Evolutionary conservation across 2,797 vertebrate species (phyloP), one percentile per base, ranked within the genome.

Genomic region (Lepilemur ruficaudatus): DNA sequence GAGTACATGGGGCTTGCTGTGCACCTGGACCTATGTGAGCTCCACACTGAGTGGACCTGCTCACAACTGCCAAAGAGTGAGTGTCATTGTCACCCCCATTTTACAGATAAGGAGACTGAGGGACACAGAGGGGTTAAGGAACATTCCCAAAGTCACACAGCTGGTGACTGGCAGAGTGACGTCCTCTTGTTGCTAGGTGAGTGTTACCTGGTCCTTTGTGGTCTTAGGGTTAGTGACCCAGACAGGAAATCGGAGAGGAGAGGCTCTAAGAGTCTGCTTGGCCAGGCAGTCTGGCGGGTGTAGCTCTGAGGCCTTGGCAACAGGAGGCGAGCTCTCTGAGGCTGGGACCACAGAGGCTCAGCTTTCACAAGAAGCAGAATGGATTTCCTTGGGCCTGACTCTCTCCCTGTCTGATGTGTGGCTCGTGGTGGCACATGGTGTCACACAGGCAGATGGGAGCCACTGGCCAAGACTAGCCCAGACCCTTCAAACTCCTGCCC

Each of bases 401-500:
- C 32, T 63, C 25, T 12, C 0, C 50, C 46, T 46, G 7, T 67
- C 67, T 35, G 10, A n/a, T 0, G 9, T 5, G 20, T 13, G 11
- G n/a, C 65, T 69, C 9, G 9, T 35, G 70, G 70, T 14, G 30
- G 13, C 28, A 38, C 4, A 0, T 2, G 52, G 23, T 7, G 4
- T 38, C 69, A 18, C n/a, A 1, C 5, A 50, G 22, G 79, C 14
- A 12, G 59, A 83, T 7, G 0, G 0, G 32, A 70, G n/a, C 50
- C 89, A 46, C 41, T 12, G 0, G 25, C 43, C 17, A 8, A 17
- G 38, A 69, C 18, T 2, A 63, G 12, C 9, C 11, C 32, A 78
- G 63, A 83, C 6, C 14, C 52, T 57, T 67, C 0, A 0, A 32
- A 1, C 4, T 38, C 35, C 6, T 2, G 22, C 3, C 8, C 9